Base-by-base conservation (phyloP, 2,888 invertebrate genomes). In the Limenitis camilla region DNA sequence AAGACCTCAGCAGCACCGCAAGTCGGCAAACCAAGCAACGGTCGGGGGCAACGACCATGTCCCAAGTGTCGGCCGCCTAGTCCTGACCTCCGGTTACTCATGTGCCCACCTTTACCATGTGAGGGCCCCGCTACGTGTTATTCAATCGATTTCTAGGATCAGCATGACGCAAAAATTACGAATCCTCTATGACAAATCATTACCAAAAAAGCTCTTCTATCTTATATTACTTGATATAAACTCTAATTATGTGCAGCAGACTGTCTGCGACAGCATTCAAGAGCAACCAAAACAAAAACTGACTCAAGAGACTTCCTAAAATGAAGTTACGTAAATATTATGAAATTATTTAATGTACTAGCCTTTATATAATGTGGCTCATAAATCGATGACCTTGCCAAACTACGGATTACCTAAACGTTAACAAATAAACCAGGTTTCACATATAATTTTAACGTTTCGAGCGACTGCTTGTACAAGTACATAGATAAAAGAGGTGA, bases 31-130 rank as follows among this genome's bases (percentile, higher is more conserved):
- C 76, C 81, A 83, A 78, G 79, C 86, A 85, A 84, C 85, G 84
- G 85, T 82, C 76, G 85, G 82, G 85, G 86, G 84, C 85, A 86
- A 86, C 84, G 86, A 82, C 85, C 84, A 79, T 60, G 71, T 74
- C 68, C 71, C 75, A 56, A 76, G 73, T 66, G 78, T 74, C 68
- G 68, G 68, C 65, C 71, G 69, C 68, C 76, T 74, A 74, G 74
- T 72, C 73, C 74, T 73, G 77, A 76, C 78, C 76, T 76, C 56
- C 49, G 51, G 47, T 46, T 43, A 53, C 56, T 51, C 49, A 49
- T 55, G 50, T 55, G 49, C 51, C 49, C 56, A 55, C 52, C 57
- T 51, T 48, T 29, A 42, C 50, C 36, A 43, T 42, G 40, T 33
- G 49, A 46, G 49, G 56, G 52, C 53, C 56, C 59, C 53, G 9